phyloP scores from a whole-genome alignment of 2,113 vertebrate genomes.

The Barbus barbus region DNA sequence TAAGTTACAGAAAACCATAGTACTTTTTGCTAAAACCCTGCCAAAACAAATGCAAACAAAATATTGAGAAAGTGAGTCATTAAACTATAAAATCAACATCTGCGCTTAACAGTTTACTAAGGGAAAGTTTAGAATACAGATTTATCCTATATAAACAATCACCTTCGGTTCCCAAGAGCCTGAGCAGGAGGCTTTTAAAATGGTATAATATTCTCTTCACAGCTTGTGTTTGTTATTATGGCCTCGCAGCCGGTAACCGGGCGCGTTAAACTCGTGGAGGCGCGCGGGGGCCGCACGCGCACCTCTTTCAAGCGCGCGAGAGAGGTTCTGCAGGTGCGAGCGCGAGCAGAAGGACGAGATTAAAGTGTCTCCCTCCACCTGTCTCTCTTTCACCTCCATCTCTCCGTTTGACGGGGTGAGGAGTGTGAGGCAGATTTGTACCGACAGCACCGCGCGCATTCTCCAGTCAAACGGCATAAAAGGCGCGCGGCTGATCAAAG shows the following conservation, averaged over 20 bases:
- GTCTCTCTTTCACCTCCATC: conserved; percentile 37
- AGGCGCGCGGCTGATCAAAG: conserved; percentile 78
- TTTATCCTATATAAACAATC: conserved; percentile 36
- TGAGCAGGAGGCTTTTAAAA: not conserved
- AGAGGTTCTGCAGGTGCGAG: conserved; percentile 72
- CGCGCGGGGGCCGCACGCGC: conserved; percentile 26
- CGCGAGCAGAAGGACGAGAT: conserved; percentile 66
- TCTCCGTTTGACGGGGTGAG: conserved; percentile 48
- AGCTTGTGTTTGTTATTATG: conserved; percentile 32
- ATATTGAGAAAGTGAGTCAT: not conserved
- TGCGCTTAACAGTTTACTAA: not conserved
- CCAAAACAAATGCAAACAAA: not conserved
- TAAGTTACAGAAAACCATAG: not conserved
- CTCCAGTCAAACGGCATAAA: conserved; percentile 78
- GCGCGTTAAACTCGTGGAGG: conserved; percentile 51
- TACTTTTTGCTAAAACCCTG: not conserved
- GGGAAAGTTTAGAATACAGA: conserved; percentile 19
- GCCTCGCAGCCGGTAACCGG: conserved; percentile 21
- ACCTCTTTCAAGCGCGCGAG: conserved; percentile 47
- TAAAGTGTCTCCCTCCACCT: conserved; percentile 61
- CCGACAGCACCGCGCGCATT: conserved; percentile 77
- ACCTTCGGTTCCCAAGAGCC: conserved; percentile 30
- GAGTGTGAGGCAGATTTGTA: conserved; percentile 75
- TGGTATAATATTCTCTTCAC: conserved; percentile 4
- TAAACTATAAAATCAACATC: conserved; percentile 3